Evolutionary conservation across 1,140 invertebrate species (phyloP), one percentile per base, ranked within the genome.

Genomic region (Bombyx mandarina): DNA sequence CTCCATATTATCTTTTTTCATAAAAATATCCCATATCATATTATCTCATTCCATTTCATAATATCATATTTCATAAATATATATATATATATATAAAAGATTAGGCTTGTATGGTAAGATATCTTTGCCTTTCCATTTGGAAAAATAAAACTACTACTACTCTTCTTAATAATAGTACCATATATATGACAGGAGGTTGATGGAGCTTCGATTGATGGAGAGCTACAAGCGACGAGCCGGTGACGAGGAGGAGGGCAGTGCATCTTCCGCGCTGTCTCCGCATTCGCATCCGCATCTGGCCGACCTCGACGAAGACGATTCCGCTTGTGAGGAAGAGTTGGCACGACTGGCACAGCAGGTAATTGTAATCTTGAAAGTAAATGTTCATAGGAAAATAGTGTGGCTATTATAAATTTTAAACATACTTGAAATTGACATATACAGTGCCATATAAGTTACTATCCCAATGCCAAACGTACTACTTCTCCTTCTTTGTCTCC

Each of bases 251-350:
- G 91, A 92, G 67, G 94, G 94, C 1, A 94, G 93, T 61, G 94
- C 95, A 71, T 97, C 95, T 47, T 97, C 96, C 22, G 90, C 94
- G 18, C 93, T 97, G 84, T 96, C 95, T 48, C 96, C 94, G 58
- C 97, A 97, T 87, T 97, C 95, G n/a, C 96, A 97, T 66, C 97
- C 97, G 64, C 97, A 97, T 80, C 93, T 98, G 91, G 96, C 95
- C 0, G 96, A 98, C 83, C 96, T 98, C 74, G 96, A 98, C 67
- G 97, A 96, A 35, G 96, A 98, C 74, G 95, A 97, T 67, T 96
- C 94, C 45, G 94, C 92, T 26, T 93, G 93, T 80, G 94, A 97
- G 75, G 96, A 97, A 67, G 96, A 97, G 80, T 82, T 98, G 10
- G 93, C 93, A 0, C 92, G 95, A 63, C 89, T 96, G 8, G 91